Evolutionary conservation across 2,797 vertebrate species (phyloP).

Genomic region (Cuniculus paca): DNA sequence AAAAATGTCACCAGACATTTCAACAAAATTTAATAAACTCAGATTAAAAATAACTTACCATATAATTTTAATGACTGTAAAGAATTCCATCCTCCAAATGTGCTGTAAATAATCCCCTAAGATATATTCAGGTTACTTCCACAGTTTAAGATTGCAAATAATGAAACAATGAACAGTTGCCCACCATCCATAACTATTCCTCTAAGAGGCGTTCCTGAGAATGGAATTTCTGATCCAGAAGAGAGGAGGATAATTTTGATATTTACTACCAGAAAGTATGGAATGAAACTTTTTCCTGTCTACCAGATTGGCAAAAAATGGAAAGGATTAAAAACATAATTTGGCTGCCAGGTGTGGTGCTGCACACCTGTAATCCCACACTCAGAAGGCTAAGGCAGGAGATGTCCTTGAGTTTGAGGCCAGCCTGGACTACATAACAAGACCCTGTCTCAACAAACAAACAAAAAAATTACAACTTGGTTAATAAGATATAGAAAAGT

Average conservation of each 20-base stretch:
- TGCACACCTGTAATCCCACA: not conserved
- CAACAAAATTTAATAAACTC: constrained; percentile 18
- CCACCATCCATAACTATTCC: not conserved
- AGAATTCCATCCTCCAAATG: constrained; percentile 16
- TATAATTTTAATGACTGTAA: not conserved
- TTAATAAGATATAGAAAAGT: not conserved
- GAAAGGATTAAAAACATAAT: not conserved
- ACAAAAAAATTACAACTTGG: not conserved
- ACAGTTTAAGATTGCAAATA: not conserved
- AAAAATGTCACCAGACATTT: not conserved
- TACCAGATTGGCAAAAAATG: not conserved
- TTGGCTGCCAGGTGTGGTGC: not conserved
- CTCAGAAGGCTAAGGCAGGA: not conserved
- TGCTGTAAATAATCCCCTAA: not conserved
- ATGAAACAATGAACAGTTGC: not conserved
- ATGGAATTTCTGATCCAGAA: constrained; percentile 29
- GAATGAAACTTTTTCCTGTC: not conserved
- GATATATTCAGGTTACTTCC: constrained; percentile 1
- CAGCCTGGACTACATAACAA: not conserved
- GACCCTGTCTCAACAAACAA: not conserved
- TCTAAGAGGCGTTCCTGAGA: not conserved
- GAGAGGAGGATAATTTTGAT: not conserved
- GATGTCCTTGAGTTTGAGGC: not conserved
- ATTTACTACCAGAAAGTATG: not conserved
- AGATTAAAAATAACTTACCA: not conserved